phyloP scores from a whole-genome alignment of 1,140 invertebrate species.

The Drosophila navojoa region DNA sequence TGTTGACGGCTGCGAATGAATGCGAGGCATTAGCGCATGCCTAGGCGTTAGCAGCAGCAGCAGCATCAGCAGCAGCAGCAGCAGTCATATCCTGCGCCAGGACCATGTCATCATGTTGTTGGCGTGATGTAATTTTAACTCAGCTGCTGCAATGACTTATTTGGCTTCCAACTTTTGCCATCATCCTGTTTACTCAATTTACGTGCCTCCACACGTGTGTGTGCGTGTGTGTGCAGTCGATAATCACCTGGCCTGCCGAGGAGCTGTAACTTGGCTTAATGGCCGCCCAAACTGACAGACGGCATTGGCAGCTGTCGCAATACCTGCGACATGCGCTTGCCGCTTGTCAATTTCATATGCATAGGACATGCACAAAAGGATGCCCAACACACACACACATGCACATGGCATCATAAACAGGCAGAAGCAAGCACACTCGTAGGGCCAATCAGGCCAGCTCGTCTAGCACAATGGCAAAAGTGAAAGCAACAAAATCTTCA shows the following conservation, averaged over 20 bases:
- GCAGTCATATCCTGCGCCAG: slow-evolving; percentile 22
- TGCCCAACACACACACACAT: not conserved
- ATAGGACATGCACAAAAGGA: slow-evolving; percentile 19
- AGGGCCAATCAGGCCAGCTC: slow-evolving; percentile 40
- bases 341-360: slow-evolving; percentile 42
- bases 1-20: slow-evolving; percentile 75
- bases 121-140: slow-evolving; percentile 57
- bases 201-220: not conserved
- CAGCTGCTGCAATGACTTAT: slow-evolving; percentile 57
- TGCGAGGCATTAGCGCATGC: slow-evolving; percentile 69
- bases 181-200: slow-evolving; percentile 54
- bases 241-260: slow-evolving; percentile 61
- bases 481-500: slow-evolving; percentile 83
- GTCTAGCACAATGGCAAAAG: slow-evolving; percentile 60
- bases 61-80: not conserved
- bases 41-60: slow-evolving; percentile 18
- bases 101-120: slow-evolving; percentile 30
- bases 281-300: slow-evolving; percentile 11
- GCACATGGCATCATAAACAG: not conserved
- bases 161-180: slow-evolving; percentile 61
- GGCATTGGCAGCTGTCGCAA: slow-evolving; percentile 35
- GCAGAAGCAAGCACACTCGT: not conserved
- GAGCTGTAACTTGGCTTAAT: slow-evolving; percentile 46
- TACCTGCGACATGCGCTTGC: slow-evolving; percentile 26
- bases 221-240: slow-evolving; percentile 40